Evolutionary conservation across 2,113 vertebrate genomes (phyloP), one percentile per base, ranked within the genome.

Genomic region (Gallinago media): DNA sequence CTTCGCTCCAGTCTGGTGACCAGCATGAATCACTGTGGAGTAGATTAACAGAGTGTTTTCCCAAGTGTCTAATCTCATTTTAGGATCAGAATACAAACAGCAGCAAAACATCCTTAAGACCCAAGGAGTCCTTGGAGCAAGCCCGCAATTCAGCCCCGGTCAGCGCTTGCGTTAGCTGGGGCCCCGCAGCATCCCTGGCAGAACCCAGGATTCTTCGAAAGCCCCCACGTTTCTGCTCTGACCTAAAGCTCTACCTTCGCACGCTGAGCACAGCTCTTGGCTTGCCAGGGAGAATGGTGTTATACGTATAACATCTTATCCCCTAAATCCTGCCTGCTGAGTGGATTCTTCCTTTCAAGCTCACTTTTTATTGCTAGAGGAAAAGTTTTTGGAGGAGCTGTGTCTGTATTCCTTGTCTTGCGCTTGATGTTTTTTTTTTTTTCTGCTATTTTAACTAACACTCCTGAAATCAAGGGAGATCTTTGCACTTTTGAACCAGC

Each of bases 31-130:
- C 95, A 92, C 94, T 40, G 58, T 66, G 50, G 83, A 94, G 46
- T 9, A 92, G 94, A 95, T 96, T 91, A 94, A 84, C 75, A 79
- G 61, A 84, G 55, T 76, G 91, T 96, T 91, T 96, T 97, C 93
- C 82, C 93, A 93, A 94, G 92, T 75, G 61, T 79, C 96, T 94
- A 91, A 78, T 95, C 90, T 96, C 9, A 1, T 79, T 82, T 85
- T 73, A 82, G 50, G 58, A 96, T 97, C 95, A 85, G 73, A 95
- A 92, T 29, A 76, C 70, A 96, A 85, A 83, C 84, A 88, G 55
- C 81, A 97, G 85, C 86, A 95, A 96, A 94, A 56, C 78, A 91
- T 96, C 95, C 59, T 67, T 89, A 94, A 96, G 78, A 68, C 63
- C 62, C 44, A 65, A 34, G 61, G 29, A 70, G 52, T 56, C 75